These are phyloP conservation scores for Euwallacea similis DNA, from an alignment of 1,140 invertebrate genomes.

Conservation along the genomic window DNA sequence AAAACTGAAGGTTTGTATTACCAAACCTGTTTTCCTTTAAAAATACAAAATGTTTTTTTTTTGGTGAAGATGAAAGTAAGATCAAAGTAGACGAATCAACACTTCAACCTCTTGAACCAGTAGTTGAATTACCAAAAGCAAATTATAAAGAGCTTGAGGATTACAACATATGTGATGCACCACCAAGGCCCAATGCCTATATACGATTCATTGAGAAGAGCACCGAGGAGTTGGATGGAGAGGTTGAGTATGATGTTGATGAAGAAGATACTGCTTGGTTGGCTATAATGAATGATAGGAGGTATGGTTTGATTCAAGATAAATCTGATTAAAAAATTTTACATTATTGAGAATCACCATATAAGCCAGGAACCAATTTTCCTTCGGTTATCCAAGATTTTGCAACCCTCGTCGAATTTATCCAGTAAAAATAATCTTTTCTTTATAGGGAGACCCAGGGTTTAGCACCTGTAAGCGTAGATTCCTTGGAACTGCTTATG, in stretches of 20 bases:
- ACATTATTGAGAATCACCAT: background rate
- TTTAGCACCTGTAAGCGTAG: conserved; percentile 72
- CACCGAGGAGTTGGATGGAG: conserved; percentile 89
- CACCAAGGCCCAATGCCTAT: conserved; percentile 77
- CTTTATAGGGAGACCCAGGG: conserved; percentile 62
- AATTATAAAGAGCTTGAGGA: conserved; percentile 76
- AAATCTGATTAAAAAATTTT: background rate
- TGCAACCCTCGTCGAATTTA: background rate
- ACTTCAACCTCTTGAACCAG: conserved; percentile 52
- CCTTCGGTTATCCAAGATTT: no score
- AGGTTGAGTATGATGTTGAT: conserved; percentile 97
- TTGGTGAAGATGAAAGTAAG: background rate
- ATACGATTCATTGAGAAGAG: conserved; percentile 93
- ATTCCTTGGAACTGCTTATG: conserved; percentile 93
- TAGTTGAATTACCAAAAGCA: conserved; percentile 78
- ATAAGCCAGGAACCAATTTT: no score
- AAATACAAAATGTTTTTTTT: background rate
- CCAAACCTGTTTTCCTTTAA: background rate
- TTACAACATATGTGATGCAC: conserved; percentile 78
- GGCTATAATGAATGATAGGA: conserved; percentile 80
- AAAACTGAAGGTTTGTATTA: conserved; percentile 13
- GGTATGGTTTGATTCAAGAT: conserved; percentile 1
- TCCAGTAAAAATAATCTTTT: background rate
- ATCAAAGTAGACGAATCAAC: background rate
- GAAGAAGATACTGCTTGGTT: conserved; percentile 96